A percentile compares a stretch with the other conserved stretches of the same genome.
These are phyloP conservation scores for Aphyosemion australe DNA, from an alignment of 2,113 vertebrate species.

Conservation along the genomic window DNA sequence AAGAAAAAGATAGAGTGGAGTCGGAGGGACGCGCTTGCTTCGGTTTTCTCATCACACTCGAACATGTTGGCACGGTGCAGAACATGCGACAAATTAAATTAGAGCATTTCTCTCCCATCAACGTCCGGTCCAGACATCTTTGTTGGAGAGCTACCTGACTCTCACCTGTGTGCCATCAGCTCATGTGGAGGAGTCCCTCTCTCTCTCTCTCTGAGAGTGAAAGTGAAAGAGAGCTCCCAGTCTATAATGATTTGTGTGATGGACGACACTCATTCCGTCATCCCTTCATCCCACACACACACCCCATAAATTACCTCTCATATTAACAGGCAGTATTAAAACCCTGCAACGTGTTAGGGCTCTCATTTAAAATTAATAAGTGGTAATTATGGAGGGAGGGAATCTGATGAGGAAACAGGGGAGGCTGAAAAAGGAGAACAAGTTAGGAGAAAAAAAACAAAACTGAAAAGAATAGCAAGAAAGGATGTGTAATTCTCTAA, in stretches of 20 bases:
- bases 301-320: constrained; percentile 79
- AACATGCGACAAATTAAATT: background rate
- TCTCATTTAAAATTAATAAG: constrained; percentile 86
- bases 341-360: constrained; percentile 79
- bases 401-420: constrained; percentile 64
- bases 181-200: constrained; percentile 1
- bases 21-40: constrained; percentile 40
- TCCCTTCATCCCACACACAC: constrained; percentile 72
- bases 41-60: constrained; percentile 23
- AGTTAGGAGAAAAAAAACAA: background rate
- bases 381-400: constrained; percentile 80
- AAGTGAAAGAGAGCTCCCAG: constrained; percentile 37
- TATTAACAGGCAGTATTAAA: constrained; percentile 84
- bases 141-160: constrained; percentile 20
- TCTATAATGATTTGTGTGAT: constrained; percentile 72
- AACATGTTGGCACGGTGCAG: background rate
- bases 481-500: too few relatives aligned
- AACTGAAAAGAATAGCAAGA: constrained; percentile 19
- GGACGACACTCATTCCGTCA: constrained; percentile 77
- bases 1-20: constrained; percentile 26
- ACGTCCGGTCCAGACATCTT: background rate
- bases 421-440: constrained; percentile 48
- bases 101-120: background rate
- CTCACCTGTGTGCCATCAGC: constrained; percentile 44
- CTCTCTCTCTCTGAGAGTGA: constrained; percentile 23